Evolutionary conservation across 2,888 invertebrate species (phyloP), one percentile per base, ranked within the genome.

Genomic region (Meandrusa payeni): DNA sequence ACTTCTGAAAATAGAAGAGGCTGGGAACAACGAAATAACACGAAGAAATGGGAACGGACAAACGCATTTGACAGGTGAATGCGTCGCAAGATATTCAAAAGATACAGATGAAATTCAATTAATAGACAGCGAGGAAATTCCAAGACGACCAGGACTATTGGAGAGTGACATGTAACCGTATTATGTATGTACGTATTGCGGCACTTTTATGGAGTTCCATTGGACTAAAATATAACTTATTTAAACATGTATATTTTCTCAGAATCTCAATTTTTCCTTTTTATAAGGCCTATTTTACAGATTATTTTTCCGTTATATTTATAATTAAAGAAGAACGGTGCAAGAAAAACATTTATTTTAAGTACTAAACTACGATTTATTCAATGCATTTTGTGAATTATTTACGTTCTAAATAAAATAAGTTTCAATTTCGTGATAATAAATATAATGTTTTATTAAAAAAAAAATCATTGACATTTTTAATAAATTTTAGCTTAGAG

Each of bases 111-210:
- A 82, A 48, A 81, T 87, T 47, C 69, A 78, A 51, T 58, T 86
- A 46, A 78, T 83, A 48, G 85, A 87, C 61, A 76, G 75, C 55
- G 75, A 78, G 22, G 63, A 64, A 15, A 53, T 66, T 15, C 70
- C 71, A 5, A 69, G 64, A 34, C 69, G 65, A 28, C 78, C 81
- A 9, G 87, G 87, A 20, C 66, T 87, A 43, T 60, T 87, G 32
- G 87, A 87, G 52, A 87, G 85, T 59, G 83, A 86, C 58, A 86
- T 87, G 47, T 87, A 69, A 76, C 41, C 9, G n/a, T n/a, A n/a
- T n/a, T n/a, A n/a, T n/a, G n/a, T n/a, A n/a, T n/a, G n/a, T n/a
- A 32, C 6, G 1, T 26, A 43, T 15, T 41, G 38, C 39, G 39
- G 20, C 23, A 10, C 11, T 38, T 36, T 15, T 6, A 15, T 9